Conservation (phyloP, 2,113 vertebrate species). For the Brachirus orientalis region DNA sequence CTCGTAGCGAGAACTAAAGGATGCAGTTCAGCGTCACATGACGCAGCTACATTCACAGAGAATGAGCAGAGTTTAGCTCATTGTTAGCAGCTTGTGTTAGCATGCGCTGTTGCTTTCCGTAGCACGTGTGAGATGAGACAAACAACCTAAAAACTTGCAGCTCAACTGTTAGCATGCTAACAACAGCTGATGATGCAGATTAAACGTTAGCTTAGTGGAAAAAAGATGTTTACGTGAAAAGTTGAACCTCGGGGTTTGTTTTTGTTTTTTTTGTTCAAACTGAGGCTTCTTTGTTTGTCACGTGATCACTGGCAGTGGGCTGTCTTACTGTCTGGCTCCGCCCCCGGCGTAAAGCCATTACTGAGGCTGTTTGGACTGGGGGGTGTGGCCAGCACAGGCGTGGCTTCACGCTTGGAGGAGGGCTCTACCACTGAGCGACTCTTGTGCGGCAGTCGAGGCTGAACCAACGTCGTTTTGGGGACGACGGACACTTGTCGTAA, state of each 20-base stretch:
- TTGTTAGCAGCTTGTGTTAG: too few species aligned
- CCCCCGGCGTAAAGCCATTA: constrained; percentile 74
- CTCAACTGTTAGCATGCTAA: not conserved
- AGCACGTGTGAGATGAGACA: too few species aligned
- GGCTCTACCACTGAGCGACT: constrained; percentile 71
- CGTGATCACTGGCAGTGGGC: constrained; percentile 72
- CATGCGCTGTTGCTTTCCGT: too few species aligned
- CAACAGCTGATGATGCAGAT: not conserved
- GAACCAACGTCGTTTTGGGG: constrained; percentile 67
- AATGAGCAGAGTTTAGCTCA: too few species aligned
- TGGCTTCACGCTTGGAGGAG: constrained; percentile 29
- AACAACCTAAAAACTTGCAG: too few species aligned
- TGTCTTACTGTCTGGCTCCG: constrained; percentile 63
- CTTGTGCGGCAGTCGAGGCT: constrained; percentile 72
- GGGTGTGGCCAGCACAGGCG: constrained; percentile 46
- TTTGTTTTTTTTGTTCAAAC: not conserved
- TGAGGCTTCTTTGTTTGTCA: not conserved
- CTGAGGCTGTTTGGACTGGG: constrained; percentile 76
- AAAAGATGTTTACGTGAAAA: too few species aligned
- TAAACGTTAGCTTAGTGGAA: not conserved
- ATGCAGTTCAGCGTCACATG: too few species aligned
- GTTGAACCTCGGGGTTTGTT: too few species aligned
- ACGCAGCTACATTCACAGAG: too few species aligned
- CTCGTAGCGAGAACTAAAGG: too few species aligned
- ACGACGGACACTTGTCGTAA: constrained; percentile 70